Evolutionary conservation across 2,113 vertebrate genomes (phyloP), one percentile per base, ranked within the genome.

Genomic region (Dipodomys merriami): DNA sequence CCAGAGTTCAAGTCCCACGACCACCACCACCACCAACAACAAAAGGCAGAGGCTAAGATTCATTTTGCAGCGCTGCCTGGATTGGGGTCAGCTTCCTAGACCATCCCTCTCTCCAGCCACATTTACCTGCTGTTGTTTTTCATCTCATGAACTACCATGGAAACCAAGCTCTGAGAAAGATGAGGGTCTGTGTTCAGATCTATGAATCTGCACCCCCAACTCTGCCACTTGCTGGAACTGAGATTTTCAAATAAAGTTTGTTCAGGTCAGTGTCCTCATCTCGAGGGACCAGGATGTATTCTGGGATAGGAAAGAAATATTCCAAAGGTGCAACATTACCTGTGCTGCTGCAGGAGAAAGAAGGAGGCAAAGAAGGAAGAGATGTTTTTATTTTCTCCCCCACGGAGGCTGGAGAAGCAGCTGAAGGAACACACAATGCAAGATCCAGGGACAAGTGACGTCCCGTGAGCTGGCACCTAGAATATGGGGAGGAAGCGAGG

Each of bases 11-110:
- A 39, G 39, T 39, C 5, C 39, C 5, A 39, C 39, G 39, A 39
- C 39, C 39, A 39, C 3, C 35, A 39, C 3, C 35, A 39, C 0
- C 39, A 39, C 5, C 39, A 39, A 39, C 39, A 39, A 6, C 39
- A 39, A 90, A 44, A 78, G 46, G 11, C 84, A 71, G 22, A 44
- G 68, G 60, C 68, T 86, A 33, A 64, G 46, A 57, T 92, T 93
- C 83, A 44, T 78, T 93, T 77, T 91, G 18, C 44, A 73, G 6
- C 6, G 4, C 64, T 44, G 83, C 76, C 29, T 68, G 23, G 87
- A 89, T 97, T 94, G 69, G 88, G 71, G 90, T 87, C 78, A 84
- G 68, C 35, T 79, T 93, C 84, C 18, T 5, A 73, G 83, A 90
- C n/a, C 35, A 65, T 88, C 49, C 62, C 65, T 49, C 49, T 73